phyloP scores from a whole-genome alignment of 2,797 vertebrate genomes.

The Neosalanx taihuensis region DNA sequence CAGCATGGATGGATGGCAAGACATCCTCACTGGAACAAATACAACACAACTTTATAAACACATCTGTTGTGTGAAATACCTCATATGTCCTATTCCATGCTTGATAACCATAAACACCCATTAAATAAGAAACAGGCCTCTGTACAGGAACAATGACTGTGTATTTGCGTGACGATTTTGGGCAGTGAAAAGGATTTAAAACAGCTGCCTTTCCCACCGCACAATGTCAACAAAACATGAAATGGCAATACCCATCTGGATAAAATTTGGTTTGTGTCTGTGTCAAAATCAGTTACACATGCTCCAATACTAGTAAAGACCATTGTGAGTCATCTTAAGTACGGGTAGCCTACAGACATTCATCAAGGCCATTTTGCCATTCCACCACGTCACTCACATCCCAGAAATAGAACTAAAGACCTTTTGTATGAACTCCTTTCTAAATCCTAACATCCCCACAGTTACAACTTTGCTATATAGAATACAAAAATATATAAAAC shows the following conservation, averaged over 20 bases:
- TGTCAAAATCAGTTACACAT: conserved; percentile 22
- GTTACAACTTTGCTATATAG: background rate
- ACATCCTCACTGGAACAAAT: conserved; percentile 83
- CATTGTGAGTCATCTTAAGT: conserved; percentile 34
- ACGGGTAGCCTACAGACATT: conserved; percentile 32
- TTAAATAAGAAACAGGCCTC: background rate
- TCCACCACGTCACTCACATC: conserved; percentile 36
- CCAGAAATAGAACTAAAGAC: conserved; percentile 57
- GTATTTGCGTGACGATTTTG: background rate
- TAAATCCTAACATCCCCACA: background rate
- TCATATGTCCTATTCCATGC: background rate
- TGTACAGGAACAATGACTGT: background rate
- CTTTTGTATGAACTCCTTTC: conserved; percentile 24
- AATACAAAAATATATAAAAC: background rate
- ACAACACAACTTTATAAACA: background rate
- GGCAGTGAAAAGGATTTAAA: background rate
- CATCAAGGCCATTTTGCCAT: conserved; percentile 20
- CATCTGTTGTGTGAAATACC: background rate
- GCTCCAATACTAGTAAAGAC: conserved; percentile 5
- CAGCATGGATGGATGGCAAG: conserved; percentile 90
- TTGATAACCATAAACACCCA: background rate
- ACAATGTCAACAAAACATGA: background rate
- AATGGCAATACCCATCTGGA: background rate
- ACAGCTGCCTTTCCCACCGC: background rate
- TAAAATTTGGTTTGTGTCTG: background rate